A percentile compares a stretch with the other conserved stretches of the same genome.
phyloP scores from a whole-genome alignment of 2,797 vertebrate species.

The Centroberyx gerrardi region DNA sequence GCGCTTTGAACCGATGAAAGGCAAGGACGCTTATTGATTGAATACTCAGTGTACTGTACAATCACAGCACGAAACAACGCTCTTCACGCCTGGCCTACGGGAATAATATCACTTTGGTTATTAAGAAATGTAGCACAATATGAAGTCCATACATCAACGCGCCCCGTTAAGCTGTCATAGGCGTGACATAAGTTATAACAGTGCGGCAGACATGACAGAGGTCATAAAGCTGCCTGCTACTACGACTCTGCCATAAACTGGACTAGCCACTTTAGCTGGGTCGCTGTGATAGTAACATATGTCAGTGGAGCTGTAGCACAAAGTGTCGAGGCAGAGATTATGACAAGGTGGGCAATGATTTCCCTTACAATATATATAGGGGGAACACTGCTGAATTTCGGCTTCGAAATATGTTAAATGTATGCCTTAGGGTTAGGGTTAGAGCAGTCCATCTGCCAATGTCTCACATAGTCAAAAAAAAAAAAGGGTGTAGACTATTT shows the following conservation, averaged over 20 bases:
- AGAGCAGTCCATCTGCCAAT: too few species aligned
- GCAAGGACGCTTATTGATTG: constrained; percentile 39
- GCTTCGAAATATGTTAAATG: constrained; percentile 26
- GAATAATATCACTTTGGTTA: constrained; percentile 67
- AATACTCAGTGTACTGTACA: constrained; percentile 46
- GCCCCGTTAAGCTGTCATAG: constrained; percentile 64
- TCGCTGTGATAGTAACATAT: constrained; percentile 61
- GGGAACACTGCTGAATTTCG: constrained; percentile 9
- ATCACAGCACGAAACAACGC: constrained; percentile 44
- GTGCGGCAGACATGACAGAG: constrained; percentile 70
- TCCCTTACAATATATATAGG: background rate
- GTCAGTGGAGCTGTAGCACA: constrained; percentile 42
- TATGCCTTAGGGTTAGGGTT: background rate
- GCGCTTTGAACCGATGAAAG: background rate
- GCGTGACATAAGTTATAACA: constrained; percentile 64
- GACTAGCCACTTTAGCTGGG: constrained; percentile 55
- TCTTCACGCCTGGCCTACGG: constrained; percentile 22
- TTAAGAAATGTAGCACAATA: constrained; percentile 53
- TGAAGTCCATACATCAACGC: constrained; percentile 64
- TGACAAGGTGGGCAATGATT: constrained; percentile 41
- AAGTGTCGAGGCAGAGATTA: constrained; percentile 29
- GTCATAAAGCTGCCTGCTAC: constrained; percentile 72
- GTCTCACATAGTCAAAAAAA: too few species aligned
- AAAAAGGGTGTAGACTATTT: too few species aligned
- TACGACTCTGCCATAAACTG: constrained; percentile 67